Percentiles rank a stretch among this genome's conserved stretches.
Conservation (phyloP, 1,140 invertebrate genomes). For the Diorhabda carinulata region DNA sequence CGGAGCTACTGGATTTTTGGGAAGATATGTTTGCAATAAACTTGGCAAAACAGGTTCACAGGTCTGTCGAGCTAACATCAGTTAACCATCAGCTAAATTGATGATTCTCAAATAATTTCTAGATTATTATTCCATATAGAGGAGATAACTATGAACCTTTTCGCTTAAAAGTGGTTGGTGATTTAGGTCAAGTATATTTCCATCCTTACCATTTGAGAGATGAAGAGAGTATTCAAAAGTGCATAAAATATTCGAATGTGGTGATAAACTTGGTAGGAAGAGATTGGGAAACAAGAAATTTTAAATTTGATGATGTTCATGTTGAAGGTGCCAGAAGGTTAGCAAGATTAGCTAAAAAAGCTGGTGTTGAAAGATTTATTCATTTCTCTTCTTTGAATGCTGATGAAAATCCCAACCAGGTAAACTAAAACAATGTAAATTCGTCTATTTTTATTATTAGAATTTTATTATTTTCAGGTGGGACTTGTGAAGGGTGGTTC, state of each 20-base stretch:
- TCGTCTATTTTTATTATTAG: neutral
- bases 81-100: neutral
- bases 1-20: slow-evolving; percentile 85
- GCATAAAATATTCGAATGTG: slow-evolving; percentile 93
- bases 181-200: slow-evolving; percentile 94
- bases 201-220: slow-evolving; percentile 81
- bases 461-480: slow-evolving; percentile 7
- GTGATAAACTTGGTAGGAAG: slow-evolving; percentile 94
- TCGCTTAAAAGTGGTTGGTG: slow-evolving; percentile 80
- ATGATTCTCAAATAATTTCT: slow-evolving; percentile 43
- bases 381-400: slow-evolving; percentile 80
- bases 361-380: slow-evolving; percentile 79
- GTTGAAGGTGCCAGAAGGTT: slow-evolving; percentile 68
- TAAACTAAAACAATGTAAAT: neutral
- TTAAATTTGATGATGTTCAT: slow-evolving; percentile 76
- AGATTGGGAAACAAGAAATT: slow-evolving; percentile 90
- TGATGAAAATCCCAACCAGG: slow-evolving; percentile 59
- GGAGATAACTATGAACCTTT: slow-evolving; percentile 76
- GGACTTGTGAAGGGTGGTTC: slow-evolving; percentile 47
- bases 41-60: slow-evolving; percentile 85
- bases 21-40: slow-evolving; percentile 78
- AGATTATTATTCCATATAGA: slow-evolving; percentile 91
- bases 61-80: slow-evolving; percentile 48
- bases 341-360: slow-evolving; percentile 70
- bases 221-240: slow-evolving; percentile 82